These are phyloP conservation scores for Xanthia icteritia DNA, from an alignment of 2,888 invertebrate species.

Conservation along the genomic window DNA sequence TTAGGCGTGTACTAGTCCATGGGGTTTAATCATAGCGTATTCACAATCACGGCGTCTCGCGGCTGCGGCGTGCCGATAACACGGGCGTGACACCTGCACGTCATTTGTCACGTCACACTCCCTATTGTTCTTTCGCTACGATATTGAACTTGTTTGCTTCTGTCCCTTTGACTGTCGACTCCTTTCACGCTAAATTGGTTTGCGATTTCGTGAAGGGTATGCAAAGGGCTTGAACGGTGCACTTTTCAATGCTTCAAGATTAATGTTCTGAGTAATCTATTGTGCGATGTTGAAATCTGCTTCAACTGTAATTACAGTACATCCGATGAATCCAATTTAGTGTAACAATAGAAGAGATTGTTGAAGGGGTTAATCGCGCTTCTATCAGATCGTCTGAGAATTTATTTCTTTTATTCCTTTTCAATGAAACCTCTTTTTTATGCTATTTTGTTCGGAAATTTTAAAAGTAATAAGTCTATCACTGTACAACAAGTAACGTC, in stretches of 20 bases:
- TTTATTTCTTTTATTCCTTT: constrained; percentile 45
- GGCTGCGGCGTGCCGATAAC: constrained; percentile 77
- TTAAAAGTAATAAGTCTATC: background rate
- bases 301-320: constrained; percentile 63
- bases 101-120: constrained; percentile 85
- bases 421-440: constrained; percentile 19
- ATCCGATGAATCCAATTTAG: constrained; percentile 56
- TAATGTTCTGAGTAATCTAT: constrained; percentile 69
- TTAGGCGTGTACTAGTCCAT: constrained; percentile 36
- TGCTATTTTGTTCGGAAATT: constrained; percentile 1
- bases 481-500: background rate
- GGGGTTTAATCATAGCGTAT: constrained; percentile 62
- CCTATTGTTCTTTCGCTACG: constrained; percentile 78
- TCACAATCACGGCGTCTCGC: constrained; percentile 65
- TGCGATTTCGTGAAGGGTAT: constrained; percentile 74
- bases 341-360: constrained; percentile 54
- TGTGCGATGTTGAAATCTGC: constrained; percentile 62
- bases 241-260: constrained; percentile 69
- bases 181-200: constrained; percentile 80
- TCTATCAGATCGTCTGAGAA: constrained; percentile 32
- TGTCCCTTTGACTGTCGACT: constrained; percentile 74
- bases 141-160: constrained; percentile 80
- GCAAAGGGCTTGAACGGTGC: constrained; percentile 64
- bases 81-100: constrained; percentile 83
- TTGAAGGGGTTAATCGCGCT: constrained; percentile 57